Evolutionary conservation across 92 coral and sea anemone species (phyloP).

Genomic region (Zoanthus solanderi): DNA sequence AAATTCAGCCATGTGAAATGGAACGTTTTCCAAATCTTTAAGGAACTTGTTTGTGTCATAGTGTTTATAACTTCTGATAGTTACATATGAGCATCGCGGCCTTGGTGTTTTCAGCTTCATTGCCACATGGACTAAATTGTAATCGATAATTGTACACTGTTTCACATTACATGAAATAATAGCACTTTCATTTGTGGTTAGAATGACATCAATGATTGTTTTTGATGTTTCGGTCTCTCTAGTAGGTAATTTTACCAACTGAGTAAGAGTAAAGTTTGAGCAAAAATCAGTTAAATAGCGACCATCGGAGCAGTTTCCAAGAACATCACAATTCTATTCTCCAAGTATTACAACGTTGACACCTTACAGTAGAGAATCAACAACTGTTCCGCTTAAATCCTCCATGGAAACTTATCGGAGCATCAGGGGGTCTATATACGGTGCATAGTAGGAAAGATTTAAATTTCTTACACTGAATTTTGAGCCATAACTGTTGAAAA

Average conservation of each 20-base stretch:
- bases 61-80: constrained; percentile 55
- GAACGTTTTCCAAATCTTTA: constrained; percentile 47
- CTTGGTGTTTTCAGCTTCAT: constrained; percentile 60
- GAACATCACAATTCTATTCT: constrained; percentile 58
- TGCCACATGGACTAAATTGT: constrained; percentile 54
- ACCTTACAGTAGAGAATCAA: constrained; percentile 24
- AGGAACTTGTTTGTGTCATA: no score
- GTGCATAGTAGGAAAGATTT: no score
- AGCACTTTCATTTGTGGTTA: constrained; percentile 55
- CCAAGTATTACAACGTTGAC: constrained; percentile 55
- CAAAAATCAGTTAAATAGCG: neutral
- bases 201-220: constrained; percentile 58
- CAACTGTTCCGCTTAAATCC: neutral
- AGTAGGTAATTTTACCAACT: constrained; percentile 56
- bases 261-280: no score
- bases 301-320: constrained; percentile 6
- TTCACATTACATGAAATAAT: constrained; percentile 44
- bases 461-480: no score
- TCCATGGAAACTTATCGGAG: neutral
- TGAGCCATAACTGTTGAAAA: no score
- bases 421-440: neutral
- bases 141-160: constrained; percentile 54
- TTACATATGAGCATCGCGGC: constrained; percentile 51
- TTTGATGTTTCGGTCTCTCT: constrained; percentile 62
- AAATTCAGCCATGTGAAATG: constrained; percentile 55